Evolutionary conservation across 2,113 vertebrate genomes (phyloP).

Genomic region (Anguilla japonica): DNA sequence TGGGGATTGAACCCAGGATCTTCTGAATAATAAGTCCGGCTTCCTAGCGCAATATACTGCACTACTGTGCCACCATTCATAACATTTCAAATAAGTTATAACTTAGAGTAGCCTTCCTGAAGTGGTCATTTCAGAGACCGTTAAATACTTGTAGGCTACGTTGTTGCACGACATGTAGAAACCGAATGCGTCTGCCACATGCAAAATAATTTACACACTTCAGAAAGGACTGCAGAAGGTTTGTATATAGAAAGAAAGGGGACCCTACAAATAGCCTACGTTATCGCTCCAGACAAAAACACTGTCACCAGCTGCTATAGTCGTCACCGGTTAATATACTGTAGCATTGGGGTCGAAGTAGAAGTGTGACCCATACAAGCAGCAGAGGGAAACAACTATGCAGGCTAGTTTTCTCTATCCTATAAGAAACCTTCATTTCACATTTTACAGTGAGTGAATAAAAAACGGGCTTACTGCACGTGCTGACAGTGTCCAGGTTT

Average conservation of each 20-base stretch:
- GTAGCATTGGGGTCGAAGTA: no score
- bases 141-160: not conserved
- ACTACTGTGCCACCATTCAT: not conserved
- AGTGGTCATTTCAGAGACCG: not conserved
- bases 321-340: no score
- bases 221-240: not conserved
- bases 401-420: no score
- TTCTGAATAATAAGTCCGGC: no score
- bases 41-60: no score
- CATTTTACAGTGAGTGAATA: not conserved
- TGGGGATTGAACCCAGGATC: no score
- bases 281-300: no score
- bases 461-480: not conserved
- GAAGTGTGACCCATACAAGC: no score
- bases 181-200: not conserved
- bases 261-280: no score
- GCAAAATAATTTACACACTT: not conserved
- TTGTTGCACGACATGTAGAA: not conserved
- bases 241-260: no score
- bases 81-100: not conserved
- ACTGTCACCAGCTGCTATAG: no score
- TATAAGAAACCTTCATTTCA: not conserved
- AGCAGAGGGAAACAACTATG: no score
- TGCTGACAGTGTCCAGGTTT: not conserved
- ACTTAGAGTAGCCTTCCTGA: not conserved